phyloP scores from a whole-genome alignment of 2,113 vertebrate species.

The Protobothrops mucrosquamatus region DNA sequence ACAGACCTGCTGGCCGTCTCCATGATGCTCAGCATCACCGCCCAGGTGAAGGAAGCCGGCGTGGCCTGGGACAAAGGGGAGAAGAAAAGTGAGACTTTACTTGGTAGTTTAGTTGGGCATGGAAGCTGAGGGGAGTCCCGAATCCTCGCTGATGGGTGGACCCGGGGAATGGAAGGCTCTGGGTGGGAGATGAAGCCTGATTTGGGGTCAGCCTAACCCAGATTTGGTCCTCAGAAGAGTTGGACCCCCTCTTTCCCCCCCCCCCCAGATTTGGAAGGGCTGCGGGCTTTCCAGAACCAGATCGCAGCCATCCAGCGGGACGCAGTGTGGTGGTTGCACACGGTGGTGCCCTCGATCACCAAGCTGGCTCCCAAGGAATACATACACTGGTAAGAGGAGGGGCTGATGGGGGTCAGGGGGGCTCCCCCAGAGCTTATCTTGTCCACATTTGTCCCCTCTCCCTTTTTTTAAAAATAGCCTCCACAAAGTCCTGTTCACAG shows the following conservation, averaged over 20 bases:
- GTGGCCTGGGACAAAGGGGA: conserved; percentile 98
- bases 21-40: conserved; percentile 98
- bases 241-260: not conserved
- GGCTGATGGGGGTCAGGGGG: not conserved
- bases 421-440: too few species aligned
- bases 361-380: conserved; percentile 94
- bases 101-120: accelerated
- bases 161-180: not conserved
- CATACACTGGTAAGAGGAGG: conserved; percentile 83
- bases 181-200: too few species aligned
- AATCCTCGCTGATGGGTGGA: accelerated
- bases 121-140: not conserved
- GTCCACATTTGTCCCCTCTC: not conserved
- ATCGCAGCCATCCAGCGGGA: conserved; percentile 95
- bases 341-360: conserved; percentile 92
- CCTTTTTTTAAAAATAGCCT: conserved; percentile 71
- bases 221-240: not conserved
- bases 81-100: conserved; percentile 84
- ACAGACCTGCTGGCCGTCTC: conserved; percentile 93
- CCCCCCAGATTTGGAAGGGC: conserved; percentile 83
- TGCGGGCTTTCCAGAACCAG: conserved; percentile 95
- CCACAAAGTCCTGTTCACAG: conserved; percentile 98
- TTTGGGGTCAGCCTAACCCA: not conserved
- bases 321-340: conserved; percentile 98
- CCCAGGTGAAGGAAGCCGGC: conserved; percentile 96